Evolutionary conservation across 2,113 vertebrate genomes (phyloP).

Genomic region (Microcebus tavaratra): DNA sequence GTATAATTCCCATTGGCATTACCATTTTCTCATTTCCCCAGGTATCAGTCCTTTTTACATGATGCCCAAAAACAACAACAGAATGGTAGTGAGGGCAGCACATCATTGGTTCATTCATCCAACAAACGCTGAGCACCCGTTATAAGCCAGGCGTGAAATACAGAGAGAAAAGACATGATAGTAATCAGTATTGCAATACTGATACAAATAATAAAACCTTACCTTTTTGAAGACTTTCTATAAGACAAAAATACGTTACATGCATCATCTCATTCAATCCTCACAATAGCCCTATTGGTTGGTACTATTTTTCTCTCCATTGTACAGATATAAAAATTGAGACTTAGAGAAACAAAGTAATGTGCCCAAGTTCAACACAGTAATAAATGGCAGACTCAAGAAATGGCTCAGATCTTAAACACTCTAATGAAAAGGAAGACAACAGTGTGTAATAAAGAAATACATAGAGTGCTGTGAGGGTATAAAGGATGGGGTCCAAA

Average conservation of each 20-base stretch:
- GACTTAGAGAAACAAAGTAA: conserved; percentile 18
- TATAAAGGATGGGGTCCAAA: not conserved
- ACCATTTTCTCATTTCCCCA: not conserved
- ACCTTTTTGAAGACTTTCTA: not conserved
- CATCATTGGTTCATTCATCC: not conserved
- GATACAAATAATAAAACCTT: not conserved
- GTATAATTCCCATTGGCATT: not conserved
- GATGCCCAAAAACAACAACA: not conserved
- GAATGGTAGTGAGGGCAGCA: not conserved
- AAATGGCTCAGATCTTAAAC: conserved; percentile 20
- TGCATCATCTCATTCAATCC: not conserved
- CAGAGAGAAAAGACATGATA: not conserved
- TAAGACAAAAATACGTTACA: not conserved
- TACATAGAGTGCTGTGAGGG: not conserved
- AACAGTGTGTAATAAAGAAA: not conserved
- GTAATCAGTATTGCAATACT: not conserved
- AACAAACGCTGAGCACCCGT: not conserved
- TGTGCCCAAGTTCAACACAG: not conserved
- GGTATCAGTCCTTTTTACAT: not conserved
- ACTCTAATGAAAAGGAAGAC: not conserved
- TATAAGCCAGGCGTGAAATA: not conserved
- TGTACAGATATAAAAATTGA: not conserved
- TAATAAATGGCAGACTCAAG: not conserved
- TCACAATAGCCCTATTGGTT: not conserved
- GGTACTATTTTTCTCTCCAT: not conserved